A percentile compares a stretch with the other conserved stretches of the same genome.
These are phyloP conservation scores for Oostethus manadensis DNA, from an alignment of 2,113 vertebrate species.

Conservation along the genomic window DNA sequence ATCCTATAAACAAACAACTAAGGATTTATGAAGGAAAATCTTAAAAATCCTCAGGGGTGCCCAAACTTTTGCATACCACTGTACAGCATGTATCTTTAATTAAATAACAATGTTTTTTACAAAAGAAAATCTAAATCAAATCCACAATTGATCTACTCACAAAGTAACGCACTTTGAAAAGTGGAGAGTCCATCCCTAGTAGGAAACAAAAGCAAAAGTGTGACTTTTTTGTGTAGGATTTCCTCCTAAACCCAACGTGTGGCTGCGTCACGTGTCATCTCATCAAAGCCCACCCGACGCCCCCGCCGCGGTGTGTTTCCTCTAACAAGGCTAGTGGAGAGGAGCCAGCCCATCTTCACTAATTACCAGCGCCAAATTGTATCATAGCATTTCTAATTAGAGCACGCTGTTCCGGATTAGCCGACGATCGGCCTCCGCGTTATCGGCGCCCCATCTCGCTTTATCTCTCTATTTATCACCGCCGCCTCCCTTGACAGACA, in stretches of 20 bases:
- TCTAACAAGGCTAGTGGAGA: constrained; percentile 88
- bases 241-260: not conserved
- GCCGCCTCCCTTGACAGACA: constrained; percentile 51
- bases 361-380: constrained; percentile 99
- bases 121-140: no score
- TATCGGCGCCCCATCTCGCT: constrained; percentile 81
- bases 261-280: not conserved
- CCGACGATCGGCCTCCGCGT: constrained; percentile 89
- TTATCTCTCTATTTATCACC: constrained; percentile 70
- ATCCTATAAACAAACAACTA: no score
- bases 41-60: no score
- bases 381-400: constrained; percentile 99
- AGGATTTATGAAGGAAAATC: no score
- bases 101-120: no score
- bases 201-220: no score
- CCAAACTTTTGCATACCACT: no score
- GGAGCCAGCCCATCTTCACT: constrained; percentile 94
- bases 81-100: no score
- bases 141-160: no score
- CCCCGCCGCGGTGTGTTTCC: constrained; percentile 91
- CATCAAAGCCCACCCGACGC: constrained; percentile 71
- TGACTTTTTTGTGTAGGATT: not conserved
- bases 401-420: constrained; percentile 96
- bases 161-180: no score
- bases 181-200: no score